A percentile compares a stretch with the other conserved stretches of the same genome.
Evolutionary conservation across 2,113 vertebrate genomes (phyloP).

Genomic region (Urocolius indicus): DNA sequence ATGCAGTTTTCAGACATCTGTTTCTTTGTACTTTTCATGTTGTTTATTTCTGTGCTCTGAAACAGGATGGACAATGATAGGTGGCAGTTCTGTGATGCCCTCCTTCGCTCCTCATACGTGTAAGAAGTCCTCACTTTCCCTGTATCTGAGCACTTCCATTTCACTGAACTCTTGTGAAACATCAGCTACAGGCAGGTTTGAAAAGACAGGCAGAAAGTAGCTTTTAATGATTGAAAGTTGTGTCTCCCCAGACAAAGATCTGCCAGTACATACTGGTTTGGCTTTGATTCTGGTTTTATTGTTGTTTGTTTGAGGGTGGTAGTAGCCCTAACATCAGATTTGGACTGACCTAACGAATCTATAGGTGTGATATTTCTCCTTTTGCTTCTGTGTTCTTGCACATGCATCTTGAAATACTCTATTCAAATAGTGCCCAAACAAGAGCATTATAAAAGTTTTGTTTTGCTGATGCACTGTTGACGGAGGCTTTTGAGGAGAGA

Average conservation of each 20-base stretch:
- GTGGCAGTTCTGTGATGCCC: neutral
- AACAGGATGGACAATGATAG: neutral
- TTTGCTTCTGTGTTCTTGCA: neutral
- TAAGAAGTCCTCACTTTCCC: neutral
- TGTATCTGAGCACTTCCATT: neutral
- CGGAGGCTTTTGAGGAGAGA: constrained; percentile 56
- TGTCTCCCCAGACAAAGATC: neutral
- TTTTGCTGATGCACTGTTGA: constrained; percentile 47
- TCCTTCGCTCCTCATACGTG: neutral
- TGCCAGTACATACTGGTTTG: neutral
- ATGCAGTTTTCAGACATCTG: neutral
- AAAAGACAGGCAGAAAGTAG: neutral
- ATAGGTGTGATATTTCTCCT: neutral
- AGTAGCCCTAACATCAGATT: neutral
- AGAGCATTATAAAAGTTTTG: constrained; percentile 18
- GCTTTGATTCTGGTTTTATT: neutral
- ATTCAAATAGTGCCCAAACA: neutral
- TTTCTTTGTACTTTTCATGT: neutral
- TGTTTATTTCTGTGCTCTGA: neutral
- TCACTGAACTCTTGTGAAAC: neutral
- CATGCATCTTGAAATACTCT: neutral
- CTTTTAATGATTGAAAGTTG: neutral
- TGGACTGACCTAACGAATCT: neutral
- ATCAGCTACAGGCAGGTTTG: neutral
- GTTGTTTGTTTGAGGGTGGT: neutral